These are phyloP conservation scores for Otus scops DNA, from an alignment of 2,797 vertebrate species.

Conservation along the genomic window DNA sequence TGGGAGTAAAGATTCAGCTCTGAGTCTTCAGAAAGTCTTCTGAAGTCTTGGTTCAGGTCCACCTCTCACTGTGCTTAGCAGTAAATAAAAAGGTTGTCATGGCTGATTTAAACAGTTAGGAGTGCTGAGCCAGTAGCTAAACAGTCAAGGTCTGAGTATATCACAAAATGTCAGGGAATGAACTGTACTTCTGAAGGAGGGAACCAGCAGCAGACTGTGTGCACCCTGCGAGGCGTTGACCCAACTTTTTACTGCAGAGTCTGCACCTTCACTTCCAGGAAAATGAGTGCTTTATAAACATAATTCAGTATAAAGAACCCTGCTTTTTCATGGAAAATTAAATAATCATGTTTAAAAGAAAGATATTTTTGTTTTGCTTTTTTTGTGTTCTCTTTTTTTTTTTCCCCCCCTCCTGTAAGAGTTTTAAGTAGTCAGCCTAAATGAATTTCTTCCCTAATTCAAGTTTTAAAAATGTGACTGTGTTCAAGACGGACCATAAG, in stretches of 20 bases:
- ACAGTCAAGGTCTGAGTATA: neutral
- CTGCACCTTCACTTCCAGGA: neutral
- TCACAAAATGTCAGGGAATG: neutral
- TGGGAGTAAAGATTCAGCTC: neutral
- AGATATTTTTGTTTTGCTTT: neutral
- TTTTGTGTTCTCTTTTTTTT: no score
- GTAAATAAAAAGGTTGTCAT: slow-evolving; percentile 32
- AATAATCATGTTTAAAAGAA: neutral
- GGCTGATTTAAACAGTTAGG: neutral
- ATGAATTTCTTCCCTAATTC: slow-evolving; percentile 39
- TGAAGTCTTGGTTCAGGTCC: neutral
- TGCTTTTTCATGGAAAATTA: neutral
- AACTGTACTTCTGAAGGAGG: neutral
- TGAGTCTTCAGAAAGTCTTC: neutral
- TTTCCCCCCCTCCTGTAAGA: neutral
- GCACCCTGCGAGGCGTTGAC: neutral
- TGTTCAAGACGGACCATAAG: slow-evolving; percentile 47
- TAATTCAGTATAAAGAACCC: neutral
- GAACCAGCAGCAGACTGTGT: neutral
- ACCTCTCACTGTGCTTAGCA: neutral
- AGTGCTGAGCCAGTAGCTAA: neutral
- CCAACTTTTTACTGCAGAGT: neutral
- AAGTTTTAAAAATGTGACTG: slow-evolving; percentile 54
- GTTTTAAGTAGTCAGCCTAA: neutral
- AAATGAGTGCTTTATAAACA: neutral